These are phyloP conservation scores for Harpalus rubripes DNA, from an alignment of 2,888 invertebrate genomes.

Conservation along the genomic window DNA sequence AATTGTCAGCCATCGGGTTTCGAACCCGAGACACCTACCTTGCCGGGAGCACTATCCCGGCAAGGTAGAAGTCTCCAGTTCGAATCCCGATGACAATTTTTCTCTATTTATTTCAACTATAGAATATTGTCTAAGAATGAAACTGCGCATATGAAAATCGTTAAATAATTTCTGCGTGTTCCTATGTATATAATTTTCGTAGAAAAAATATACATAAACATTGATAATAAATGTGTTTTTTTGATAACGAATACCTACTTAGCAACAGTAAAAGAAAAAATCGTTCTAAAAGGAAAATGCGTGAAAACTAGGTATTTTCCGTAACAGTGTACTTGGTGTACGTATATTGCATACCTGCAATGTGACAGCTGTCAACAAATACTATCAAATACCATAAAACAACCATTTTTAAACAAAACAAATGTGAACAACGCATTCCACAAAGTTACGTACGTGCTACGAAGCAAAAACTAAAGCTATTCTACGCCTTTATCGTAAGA, in stretches of 20 bases:
- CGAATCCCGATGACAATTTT: too few species aligned
- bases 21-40: too few species aligned
- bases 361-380: conserved; percentile 50
- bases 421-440: conserved; percentile 18
- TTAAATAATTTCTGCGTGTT: background rate
- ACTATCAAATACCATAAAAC: background rate
- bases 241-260: too few species aligned
- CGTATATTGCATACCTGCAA: background rate
- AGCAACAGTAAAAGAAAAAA: too few species aligned
- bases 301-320: too few species aligned
- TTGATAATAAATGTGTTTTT: background rate
- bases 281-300: too few species aligned
- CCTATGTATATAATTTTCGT: background rate
- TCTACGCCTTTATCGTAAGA: conserved; percentile 41
- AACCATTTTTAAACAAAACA: conserved; percentile 8
- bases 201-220: background rate
- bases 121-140: background rate
- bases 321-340: background rate
- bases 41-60: too few species aligned
- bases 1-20: too few species aligned
- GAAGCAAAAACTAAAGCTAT: conserved; percentile 13
- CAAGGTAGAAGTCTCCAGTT: too few species aligned
- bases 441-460: background rate
- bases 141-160: background rate
- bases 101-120: too few species aligned